Evolutionary conservation across 2,113 vertebrate species (phyloP).

Genomic region (Campylorhamphus procurvoides): DNA sequence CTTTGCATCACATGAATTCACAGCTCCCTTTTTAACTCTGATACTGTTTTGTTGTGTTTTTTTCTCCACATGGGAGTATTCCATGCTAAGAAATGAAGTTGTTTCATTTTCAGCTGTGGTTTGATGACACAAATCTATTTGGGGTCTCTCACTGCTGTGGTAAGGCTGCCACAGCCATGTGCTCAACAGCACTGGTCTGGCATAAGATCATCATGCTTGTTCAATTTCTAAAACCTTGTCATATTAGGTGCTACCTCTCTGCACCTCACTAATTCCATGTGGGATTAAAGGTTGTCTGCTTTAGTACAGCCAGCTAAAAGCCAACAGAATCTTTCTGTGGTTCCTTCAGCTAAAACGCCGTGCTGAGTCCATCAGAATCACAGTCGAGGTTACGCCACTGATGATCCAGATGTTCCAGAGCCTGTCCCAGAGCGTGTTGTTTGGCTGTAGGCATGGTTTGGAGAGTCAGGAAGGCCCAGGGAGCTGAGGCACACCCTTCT

Average conservation of each 20-base stretch:
- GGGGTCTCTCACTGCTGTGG: not conserved
- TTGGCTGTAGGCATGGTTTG: accelerated
- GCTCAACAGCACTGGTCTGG: not conserved
- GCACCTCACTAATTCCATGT: not conserved
- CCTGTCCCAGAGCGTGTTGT: not conserved
- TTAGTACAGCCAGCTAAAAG: not conserved
- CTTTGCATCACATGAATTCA: not conserved
- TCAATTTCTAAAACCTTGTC: not conserved
- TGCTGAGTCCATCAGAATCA: not conserved
- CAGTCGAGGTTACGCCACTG: accelerated
- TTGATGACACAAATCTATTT: not conserved
- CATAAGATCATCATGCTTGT: not conserved
- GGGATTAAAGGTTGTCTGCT: not conserved
- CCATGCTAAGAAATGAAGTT: not conserved
- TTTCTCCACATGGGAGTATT: not conserved
- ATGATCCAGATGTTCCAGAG: not conserved
- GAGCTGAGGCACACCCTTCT: not conserved
- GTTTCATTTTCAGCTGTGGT: not conserved
- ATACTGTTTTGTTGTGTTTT: not conserved
- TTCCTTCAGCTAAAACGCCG: not conserved
- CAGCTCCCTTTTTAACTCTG: not conserved
- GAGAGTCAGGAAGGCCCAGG: not conserved
- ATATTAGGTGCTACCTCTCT: not conserved
- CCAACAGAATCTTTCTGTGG: not conserved
- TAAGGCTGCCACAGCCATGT: not conserved